Conservation (phyloP, 2,797 vertebrate genomes). For the Poecile montanus region DNA sequence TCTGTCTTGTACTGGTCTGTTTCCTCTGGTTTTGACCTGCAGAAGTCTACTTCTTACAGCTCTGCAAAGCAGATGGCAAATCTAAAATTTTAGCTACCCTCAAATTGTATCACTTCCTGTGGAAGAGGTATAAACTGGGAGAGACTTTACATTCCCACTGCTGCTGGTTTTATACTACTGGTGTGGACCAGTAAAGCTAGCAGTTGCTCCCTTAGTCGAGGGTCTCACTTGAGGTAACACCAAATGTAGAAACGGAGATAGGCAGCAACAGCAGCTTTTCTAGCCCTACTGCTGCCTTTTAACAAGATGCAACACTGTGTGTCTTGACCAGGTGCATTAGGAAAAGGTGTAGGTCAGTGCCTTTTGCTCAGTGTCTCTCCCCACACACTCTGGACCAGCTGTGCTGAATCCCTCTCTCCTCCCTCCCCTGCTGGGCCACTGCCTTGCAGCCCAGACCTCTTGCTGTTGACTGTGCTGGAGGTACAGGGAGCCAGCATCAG, state of each 20-base stretch:
- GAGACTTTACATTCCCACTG: neutral
- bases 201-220: neutral
- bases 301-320: neutral
- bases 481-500: neutral
- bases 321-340: neutral
- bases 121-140: neutral
- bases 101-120: neutral
- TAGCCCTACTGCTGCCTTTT: neutral
- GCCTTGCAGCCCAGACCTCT: neutral
- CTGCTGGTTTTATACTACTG: neutral
- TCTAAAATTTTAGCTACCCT: conserved; percentile 16
- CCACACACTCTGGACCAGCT: neutral
- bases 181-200: neutral
- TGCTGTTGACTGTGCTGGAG: neutral
- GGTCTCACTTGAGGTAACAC: neutral
- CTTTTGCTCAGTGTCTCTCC: neutral
- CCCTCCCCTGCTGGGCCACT: neutral
- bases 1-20: neutral
- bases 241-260: neutral
- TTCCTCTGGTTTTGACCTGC: neutral
- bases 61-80: conserved; percentile 12
- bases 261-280: neutral
- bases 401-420: neutral
- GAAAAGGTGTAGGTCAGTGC: neutral
- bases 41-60: neutral